These are phyloP conservation scores for Erebia ligea DNA, from an alignment of 2,888 invertebrate species.

Conservation along the genomic window DNA sequence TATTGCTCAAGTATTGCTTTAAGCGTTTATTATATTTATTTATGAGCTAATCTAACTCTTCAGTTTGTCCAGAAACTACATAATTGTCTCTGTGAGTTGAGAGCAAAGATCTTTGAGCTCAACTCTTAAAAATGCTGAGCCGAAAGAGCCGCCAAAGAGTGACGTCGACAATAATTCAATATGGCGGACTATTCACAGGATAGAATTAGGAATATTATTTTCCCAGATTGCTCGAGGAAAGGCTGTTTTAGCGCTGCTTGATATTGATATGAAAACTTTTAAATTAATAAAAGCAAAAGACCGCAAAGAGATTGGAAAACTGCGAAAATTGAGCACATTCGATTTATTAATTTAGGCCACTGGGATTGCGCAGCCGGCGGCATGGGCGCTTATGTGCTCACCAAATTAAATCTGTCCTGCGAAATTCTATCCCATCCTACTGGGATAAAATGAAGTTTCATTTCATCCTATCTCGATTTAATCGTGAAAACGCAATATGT, in stretches of 20 bases:
- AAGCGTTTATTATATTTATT: too few species aligned
- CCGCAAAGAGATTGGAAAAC: constrained; percentile 1
- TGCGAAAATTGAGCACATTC: constrained; percentile 1
- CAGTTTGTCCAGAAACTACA: too few species aligned
- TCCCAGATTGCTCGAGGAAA: not conserved
- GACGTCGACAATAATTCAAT: not conserved
- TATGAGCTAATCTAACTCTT: too few species aligned
- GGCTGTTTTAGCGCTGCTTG: not conserved
- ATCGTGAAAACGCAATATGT: too few species aligned
- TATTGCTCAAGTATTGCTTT: too few species aligned
- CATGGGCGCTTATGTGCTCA: not conserved
- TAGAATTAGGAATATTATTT: too few species aligned
- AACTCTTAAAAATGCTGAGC: too few species aligned
- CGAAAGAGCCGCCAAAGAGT: too few species aligned
- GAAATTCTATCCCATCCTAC: not conserved
- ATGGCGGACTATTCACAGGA: not conserved
- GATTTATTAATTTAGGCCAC: not conserved
- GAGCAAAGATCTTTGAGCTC: too few species aligned
- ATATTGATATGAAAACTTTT: not conserved
- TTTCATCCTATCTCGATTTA: too few species aligned
- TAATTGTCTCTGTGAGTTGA: not conserved
- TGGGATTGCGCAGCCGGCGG: not conserved
- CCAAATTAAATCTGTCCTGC: too few species aligned
- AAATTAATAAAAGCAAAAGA: constrained; percentile 4
- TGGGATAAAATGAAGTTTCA: too few species aligned